A percentile compares a stretch with the other conserved stretches of the same genome.
Evolutionary conservation across 2,797 vertebrate species (phyloP).

Genomic region (Nasua narica): DNA sequence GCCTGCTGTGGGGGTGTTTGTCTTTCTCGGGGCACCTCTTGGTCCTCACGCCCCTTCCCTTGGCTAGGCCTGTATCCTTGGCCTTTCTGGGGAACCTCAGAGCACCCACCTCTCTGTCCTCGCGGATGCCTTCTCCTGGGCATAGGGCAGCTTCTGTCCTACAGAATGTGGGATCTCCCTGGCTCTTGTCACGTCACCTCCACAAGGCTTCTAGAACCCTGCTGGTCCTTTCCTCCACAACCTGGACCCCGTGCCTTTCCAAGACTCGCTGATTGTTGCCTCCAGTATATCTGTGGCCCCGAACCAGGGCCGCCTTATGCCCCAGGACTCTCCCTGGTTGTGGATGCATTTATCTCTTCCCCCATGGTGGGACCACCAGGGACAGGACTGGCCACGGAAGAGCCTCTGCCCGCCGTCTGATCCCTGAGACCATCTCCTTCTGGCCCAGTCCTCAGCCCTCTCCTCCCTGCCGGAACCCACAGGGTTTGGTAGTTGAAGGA

Average conservation of each 20-base stretch:
- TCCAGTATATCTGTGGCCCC: not conserved
- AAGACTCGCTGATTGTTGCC: not conserved
- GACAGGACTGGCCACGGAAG: not conserved
- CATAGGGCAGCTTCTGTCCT: not conserved
- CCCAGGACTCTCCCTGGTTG: not conserved
- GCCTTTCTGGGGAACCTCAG: not conserved
- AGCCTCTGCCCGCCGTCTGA: not conserved
- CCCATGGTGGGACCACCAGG: not conserved
- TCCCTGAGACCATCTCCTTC: not conserved
- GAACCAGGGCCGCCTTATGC: not conserved
- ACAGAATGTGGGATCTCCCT: not conserved
- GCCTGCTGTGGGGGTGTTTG: not conserved
- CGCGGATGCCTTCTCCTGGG: not conserved
- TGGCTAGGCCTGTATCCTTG: not conserved
- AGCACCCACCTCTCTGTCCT: not conserved
- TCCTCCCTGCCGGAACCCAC: not conserved
- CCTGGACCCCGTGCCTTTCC: not conserved
- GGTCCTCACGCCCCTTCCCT: rapidly evolving
- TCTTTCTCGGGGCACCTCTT: not conserved
- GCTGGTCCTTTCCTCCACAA: no score
- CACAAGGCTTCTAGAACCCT: not conserved
- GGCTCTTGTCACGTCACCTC: no score
- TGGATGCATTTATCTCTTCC: not conserved
- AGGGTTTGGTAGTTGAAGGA: not conserved
- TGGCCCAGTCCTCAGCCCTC: not conserved